These are phyloP conservation scores for Vesta saturnalis DNA, from an alignment of 2,888 invertebrate species.

Conservation along the genomic window DNA sequence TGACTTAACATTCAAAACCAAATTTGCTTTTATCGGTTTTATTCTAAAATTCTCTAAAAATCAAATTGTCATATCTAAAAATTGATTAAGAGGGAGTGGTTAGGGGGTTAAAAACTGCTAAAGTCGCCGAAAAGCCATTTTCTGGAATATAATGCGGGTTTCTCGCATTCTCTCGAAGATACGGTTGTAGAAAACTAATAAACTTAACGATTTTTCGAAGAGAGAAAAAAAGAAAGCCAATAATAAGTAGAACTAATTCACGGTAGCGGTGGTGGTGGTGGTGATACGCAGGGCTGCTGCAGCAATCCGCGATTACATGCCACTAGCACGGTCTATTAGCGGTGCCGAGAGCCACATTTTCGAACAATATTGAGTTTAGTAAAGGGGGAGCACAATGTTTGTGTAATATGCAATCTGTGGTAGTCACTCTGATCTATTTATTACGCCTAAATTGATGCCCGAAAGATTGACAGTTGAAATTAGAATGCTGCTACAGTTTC, in stretches of 20 bases:
- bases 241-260: slow-evolving; percentile 36
- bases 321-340: slow-evolving; percentile 41
- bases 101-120: background rate
- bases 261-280: slow-evolving; percentile 40
- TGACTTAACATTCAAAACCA: no score
- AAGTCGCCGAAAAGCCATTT: background rate
- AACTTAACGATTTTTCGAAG: slow-evolving; percentile 27
- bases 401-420: slow-evolving; percentile 40
- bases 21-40: background rate
- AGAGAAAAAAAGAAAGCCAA: slow-evolving; percentile 27
- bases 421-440: slow-evolving; percentile 40
- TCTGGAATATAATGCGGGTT: background rate
- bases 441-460: slow-evolving; percentile 38
- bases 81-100: slow-evolving; percentile 1
- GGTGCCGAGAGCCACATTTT: slow-evolving; percentile 35
- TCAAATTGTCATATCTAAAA: background rate
- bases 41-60: background rate
- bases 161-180: slow-evolving; percentile 15
- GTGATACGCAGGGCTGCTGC: slow-evolving; percentile 37
- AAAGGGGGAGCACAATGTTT: slow-evolving; percentile 35
- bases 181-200: slow-evolving; percentile 28
- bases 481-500: slow-evolving; percentile 36
- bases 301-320: slow-evolving; percentile 41
- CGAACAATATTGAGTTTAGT: slow-evolving; percentile 39
- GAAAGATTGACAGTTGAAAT: slow-evolving; percentile 38